Base-by-base conservation (phyloP, 2,888 invertebrate species). In the Sthenelais limicola region DNA sequence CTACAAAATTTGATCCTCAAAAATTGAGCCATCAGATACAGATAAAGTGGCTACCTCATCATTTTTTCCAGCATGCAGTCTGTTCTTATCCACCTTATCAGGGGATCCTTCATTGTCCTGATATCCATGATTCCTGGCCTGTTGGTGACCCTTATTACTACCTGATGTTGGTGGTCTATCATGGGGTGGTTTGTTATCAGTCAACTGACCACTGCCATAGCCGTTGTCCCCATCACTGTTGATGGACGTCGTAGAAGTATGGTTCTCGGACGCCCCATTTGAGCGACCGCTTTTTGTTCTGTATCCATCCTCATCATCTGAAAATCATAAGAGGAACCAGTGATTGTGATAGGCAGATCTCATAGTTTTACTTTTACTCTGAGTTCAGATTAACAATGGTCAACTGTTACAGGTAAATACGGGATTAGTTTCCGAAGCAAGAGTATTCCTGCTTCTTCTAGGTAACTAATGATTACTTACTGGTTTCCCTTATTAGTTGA, bases 141-240 rank as follows among this genome's bases (percentile, higher is more conserved):
- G 32, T 3, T 28, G 33, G 7, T 18, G 18, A 32, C 28, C 5
- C 32, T 38, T n/a, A 12, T 38, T 24, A 32, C 18, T 28, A n/a
- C 15, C 3, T 24, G 35, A 26, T 35, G 62, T n/a, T n/a, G 62
- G 62, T 7, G 62, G 62, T 21, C 43, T 38, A 28, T 35, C 62
- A 4, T 35, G 62, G 24, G 43, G 38, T 3, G 62, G 62, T 24
- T 62, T 62, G 1, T 35, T 62, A 24, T 62, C 62, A 7, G 62
- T 26, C 1, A 62, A 24, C 9, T 35, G 62, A 9, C 38, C 62
- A 24, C 62, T 62, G 38, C 62, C 62, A 43, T 62, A 62, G 18
- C 62, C 62, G 38, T 62, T 62, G 21, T 62, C 62, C 2, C 62
- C 62, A 7, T 62, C 62, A 38, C 62, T 62, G 38, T 43, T 43